Conservation (phyloP, 2,797 vertebrate species). For the Premnoplex brunnescens region DNA sequence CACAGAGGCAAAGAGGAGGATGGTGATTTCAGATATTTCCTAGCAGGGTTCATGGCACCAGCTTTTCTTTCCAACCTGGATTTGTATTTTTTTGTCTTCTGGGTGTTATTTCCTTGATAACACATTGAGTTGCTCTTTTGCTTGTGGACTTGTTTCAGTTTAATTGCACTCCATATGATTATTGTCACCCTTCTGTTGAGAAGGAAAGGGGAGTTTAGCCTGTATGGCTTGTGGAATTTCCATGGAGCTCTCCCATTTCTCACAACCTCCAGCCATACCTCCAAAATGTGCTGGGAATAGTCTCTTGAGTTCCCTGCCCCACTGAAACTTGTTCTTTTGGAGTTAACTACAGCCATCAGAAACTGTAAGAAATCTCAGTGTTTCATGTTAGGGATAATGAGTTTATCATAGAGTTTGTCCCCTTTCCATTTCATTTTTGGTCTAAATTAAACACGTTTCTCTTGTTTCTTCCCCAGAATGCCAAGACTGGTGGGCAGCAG, state of each 20-base stretch:
- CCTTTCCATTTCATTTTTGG: neutral
- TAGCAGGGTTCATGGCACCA: neutral
- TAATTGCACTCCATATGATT: neutral
- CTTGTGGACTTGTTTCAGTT: neutral
- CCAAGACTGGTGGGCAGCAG: slow-evolving; percentile 72
- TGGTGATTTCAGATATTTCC: neutral
- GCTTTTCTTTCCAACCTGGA: neutral
- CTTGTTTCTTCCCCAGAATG: slow-evolving; percentile 58
- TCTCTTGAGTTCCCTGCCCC: neutral
- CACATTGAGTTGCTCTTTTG: neutral
- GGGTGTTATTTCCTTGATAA: neutral
- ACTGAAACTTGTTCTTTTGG: neutral
- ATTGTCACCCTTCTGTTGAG: neutral
- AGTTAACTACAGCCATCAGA: neutral
- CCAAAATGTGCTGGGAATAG: neutral
- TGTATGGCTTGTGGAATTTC: neutral
- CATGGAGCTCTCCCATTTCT: neutral
- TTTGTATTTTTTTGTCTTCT: neutral
- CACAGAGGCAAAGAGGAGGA: neutral
- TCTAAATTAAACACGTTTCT: neutral
- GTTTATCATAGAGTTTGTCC: neutral
- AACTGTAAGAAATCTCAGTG: neutral
- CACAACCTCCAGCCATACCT: neutral
- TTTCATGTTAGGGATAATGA: neutral
- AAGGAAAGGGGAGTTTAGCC: neutral